Evolutionary conservation across 23 tunicate species (phyloP).

Genomic region (Halocynthia aurantium): DNA sequence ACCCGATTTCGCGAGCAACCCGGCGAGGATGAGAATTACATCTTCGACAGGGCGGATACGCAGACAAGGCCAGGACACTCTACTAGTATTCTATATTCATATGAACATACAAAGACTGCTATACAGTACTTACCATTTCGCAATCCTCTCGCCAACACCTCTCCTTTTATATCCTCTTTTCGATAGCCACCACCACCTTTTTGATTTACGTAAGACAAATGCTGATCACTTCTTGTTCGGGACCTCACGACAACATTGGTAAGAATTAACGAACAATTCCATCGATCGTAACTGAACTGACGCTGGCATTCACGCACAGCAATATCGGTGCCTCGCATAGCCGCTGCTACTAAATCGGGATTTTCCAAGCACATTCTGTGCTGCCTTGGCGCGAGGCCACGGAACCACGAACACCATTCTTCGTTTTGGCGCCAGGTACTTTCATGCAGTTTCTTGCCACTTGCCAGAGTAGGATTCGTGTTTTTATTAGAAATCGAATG

Average conservation of each 20-base stretch:
- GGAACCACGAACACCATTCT: background rate
- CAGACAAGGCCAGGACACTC: too few species aligned
- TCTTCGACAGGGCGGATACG: too few species aligned
- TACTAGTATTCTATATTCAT: too few species aligned
- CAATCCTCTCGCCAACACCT: background rate
- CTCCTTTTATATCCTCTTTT: background rate
- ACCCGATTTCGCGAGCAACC: too few species aligned
- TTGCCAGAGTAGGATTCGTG: too few species aligned
- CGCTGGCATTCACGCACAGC: slow-evolving; percentile 19
- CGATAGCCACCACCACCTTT: too few species aligned
- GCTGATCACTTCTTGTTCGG: too few species aligned
- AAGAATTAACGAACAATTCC: slow-evolving; percentile 25
- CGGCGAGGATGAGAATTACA: too few species aligned
- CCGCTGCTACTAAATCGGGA: slow-evolving; percentile 25
- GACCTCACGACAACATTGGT: background rate
- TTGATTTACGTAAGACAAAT: too few species aligned
- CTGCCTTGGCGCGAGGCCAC: slow-evolving; percentile 14
- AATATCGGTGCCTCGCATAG: slow-evolving; percentile 7
- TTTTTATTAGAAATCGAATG: too few species aligned
- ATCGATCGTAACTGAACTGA: slow-evolving; percentile 21
- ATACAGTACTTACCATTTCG: background rate
- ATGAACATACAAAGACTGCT: too few species aligned
- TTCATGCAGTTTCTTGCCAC: too few species aligned
- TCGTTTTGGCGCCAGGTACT: background rate
- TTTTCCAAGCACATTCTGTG: slow-evolving; percentile 20